phyloP scores from a whole-genome alignment of 2,888 invertebrate species.

The Zygaena filipendulae region DNA sequence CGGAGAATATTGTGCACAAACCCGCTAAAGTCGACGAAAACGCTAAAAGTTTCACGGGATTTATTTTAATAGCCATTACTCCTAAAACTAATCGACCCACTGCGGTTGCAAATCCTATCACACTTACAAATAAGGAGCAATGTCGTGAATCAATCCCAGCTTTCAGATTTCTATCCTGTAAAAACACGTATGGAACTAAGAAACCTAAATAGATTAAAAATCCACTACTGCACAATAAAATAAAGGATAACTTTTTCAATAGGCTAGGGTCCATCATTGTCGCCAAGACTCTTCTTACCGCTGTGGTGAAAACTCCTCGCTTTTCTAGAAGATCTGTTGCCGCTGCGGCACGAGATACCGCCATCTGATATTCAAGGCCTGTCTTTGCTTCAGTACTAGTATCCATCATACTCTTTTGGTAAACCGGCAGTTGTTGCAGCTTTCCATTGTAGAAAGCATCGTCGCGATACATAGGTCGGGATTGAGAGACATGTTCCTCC shows the following conservation, averaged over 20 bases:
- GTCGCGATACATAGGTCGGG: conserved; percentile 55
- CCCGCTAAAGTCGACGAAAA: conserved; percentile 29
- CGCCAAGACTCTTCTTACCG: conserved; percentile 46
- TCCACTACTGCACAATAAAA: conserved; percentile 32
- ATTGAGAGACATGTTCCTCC: conserved; percentile 41
- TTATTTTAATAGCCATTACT: conserved; percentile 32
- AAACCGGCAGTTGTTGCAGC: conserved; percentile 36
- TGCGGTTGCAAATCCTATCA: conserved; percentile 39
- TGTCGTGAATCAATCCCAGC: conserved; percentile 33
- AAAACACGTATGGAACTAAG: conserved; percentile 46
- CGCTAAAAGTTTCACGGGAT: conserved; percentile 30
- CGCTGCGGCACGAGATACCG: conserved; percentile 51
- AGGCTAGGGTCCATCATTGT: conserved; percentile 55
- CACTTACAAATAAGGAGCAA: conserved; percentile 43
- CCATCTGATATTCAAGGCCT: conserved; percentile 54
- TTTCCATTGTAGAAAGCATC: conserved; percentile 52
- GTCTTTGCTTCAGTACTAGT: conserved; percentile 30
- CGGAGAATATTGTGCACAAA: conserved; percentile 31
- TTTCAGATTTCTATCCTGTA: conserved; percentile 34
- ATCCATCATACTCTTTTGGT: conserved; percentile 45
- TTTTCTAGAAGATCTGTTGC: conserved; percentile 39
- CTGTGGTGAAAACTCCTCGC: conserved; percentile 45
- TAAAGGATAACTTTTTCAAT: conserved; percentile 37
- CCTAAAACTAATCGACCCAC: conserved; percentile 38
- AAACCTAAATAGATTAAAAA: conserved; percentile 38